These are phyloP conservation scores for Isoperla grammatica DNA, from an alignment of 2,888 invertebrate genomes.

Conservation along the genomic window DNA sequence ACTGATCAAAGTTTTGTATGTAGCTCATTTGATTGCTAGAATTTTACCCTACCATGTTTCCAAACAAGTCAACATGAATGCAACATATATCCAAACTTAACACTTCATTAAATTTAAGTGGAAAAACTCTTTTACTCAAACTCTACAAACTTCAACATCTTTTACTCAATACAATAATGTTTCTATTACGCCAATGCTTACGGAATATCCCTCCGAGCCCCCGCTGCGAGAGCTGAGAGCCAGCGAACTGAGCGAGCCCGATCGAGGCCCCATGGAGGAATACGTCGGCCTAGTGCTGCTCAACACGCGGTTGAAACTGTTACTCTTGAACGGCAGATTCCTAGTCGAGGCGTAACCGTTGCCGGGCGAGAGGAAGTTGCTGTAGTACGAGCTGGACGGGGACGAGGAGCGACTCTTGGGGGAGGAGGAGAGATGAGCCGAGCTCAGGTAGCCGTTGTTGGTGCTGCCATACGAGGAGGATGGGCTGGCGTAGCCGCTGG, in stretches of 20 bases:
- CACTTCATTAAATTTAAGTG: too few species aligned
- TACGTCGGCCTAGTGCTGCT: slow-evolving; percentile 21
- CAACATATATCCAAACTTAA: too few species aligned
- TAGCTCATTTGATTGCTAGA: too few species aligned
- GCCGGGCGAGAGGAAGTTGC: slow-evolving; percentile 18
- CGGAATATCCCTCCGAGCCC: slow-evolving; percentile 77
- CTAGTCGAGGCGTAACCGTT: slow-evolving; percentile 11
- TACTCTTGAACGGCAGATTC: slow-evolving; percentile 18
- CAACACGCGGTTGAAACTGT: slow-evolving; percentile 24
- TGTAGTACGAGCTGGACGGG: slow-evolving; percentile 19
- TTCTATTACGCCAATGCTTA: too few species aligned
- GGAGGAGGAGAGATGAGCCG: slow-evolving; percentile 37
- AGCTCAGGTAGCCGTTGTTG: slow-evolving; percentile 60
- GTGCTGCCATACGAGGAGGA: slow-evolving; percentile 54
- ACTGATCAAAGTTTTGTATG: too few species aligned
- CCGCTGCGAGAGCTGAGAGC: slow-evolving; percentile 26
- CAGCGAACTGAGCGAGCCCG: slow-evolving; percentile 26
- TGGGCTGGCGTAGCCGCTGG: slow-evolving; percentile 21
- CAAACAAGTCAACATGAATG: too few species aligned
- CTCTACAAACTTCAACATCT: too few species aligned
- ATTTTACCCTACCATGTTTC: too few species aligned
- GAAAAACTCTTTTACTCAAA: too few species aligned
- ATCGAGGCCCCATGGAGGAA: slow-evolving; percentile 40
- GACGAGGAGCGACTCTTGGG: slow-evolving; percentile 19
- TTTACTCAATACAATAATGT: too few species aligned